These are phyloP conservation scores for Trematomus loennbergii DNA, from an alignment of 2,113 vertebrate genomes.

Conservation along the genomic window DNA sequence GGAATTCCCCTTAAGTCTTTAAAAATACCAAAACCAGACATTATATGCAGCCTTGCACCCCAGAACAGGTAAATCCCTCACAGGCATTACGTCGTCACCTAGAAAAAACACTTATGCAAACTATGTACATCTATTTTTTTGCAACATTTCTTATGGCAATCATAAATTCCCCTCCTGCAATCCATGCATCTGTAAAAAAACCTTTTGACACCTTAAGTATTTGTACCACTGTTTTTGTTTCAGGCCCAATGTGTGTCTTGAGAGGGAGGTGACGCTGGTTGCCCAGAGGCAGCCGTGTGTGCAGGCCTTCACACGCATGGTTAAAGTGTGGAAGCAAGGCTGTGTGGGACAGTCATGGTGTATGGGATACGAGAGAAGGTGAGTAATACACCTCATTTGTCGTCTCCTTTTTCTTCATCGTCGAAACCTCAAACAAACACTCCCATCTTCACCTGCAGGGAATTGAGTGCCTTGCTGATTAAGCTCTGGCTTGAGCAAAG, in stretches of 20 bases:
- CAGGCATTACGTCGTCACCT: conserved; percentile 19
- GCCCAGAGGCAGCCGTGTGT: conserved; percentile 89
- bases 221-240: conserved; percentile 34
- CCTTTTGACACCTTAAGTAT: conserved; percentile 62
- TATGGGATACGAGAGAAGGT: conserved; percentile 89
- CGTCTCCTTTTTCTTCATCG: conserved; percentile 8
- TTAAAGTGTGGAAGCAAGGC: conserved; percentile 89
- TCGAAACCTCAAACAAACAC: conserved; percentile 39
- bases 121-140: conserved; percentile 21
- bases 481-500: conserved; percentile 29
- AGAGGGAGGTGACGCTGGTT: conserved; percentile 86
- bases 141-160: not conserved
- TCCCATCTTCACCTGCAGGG: conserved; percentile 49
- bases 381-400: conserved; percentile 60
- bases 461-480: conserved; percentile 29
- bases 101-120: not conserved
- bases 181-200: conserved; percentile 50
- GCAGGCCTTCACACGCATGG: conserved; percentile 85
- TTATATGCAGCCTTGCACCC: conserved; percentile 21
- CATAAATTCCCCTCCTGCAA: conserved; percentile 27
- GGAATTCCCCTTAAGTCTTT: conserved; percentile 62
- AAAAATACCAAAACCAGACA: conserved; percentile 44
- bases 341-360: conserved; percentile 89
- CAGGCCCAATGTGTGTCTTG: conserved; percentile 92
- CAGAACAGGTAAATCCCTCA: conserved; percentile 47